Conservation (phyloP, 2,797 vertebrate genomes). For the Cyprinella venusta region DNA sequence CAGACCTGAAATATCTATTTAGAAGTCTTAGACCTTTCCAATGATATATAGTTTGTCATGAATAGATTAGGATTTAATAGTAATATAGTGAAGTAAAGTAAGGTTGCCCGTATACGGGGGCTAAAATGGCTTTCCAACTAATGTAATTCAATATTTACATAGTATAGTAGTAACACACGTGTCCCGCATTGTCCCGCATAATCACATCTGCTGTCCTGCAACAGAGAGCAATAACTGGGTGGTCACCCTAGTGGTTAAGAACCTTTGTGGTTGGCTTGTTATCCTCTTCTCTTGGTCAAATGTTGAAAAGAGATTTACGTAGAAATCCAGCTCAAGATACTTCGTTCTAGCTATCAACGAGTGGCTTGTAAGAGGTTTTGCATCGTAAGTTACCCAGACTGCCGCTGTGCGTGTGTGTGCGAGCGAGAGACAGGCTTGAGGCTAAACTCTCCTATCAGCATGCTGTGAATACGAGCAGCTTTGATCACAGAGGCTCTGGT, state of each 20-base stretch:
- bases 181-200: no score
- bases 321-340: constrained; percentile 2
- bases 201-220: no score
- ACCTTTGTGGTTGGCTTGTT: background rate
- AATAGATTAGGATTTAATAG: no score
- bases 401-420: constrained; percentile 47
- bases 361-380: constrained; percentile 33
- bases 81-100: no score
- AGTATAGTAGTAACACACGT: no score
- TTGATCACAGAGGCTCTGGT: constrained; percentile 75
- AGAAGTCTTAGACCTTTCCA: no score
- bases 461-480: constrained; percentile 70
- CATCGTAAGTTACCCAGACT: constrained; percentile 12
- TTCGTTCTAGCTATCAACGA: constrained; percentile 35
- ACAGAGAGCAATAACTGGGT: no score
- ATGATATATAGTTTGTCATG: no score
- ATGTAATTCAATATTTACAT: no score
- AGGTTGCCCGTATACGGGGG: no score
- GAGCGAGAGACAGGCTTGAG: constrained; percentile 63
- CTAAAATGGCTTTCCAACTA: no score
- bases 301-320: constrained; percentile 25
- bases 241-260: background rate
- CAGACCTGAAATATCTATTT: no score
- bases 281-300: background rate
- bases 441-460: constrained; percentile 68